Evolutionary conservation across 1,140 invertebrate genomes (phyloP).

Genomic region (Scaptomyza pallida): DNA sequence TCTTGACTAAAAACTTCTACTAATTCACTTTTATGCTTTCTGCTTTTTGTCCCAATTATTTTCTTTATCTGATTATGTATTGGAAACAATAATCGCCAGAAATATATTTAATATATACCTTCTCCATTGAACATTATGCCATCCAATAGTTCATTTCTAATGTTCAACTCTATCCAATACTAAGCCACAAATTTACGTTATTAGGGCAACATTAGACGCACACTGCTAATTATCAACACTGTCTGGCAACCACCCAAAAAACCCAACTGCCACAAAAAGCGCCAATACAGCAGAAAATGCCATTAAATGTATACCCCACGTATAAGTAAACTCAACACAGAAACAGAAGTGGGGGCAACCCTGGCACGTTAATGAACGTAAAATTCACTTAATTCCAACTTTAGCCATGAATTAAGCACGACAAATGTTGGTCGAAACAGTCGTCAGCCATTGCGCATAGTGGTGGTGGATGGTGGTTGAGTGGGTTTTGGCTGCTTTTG

Average conservation of each 20-base stretch:
- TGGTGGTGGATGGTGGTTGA: neutral
- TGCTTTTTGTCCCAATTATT: no score
- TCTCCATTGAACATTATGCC: neutral
- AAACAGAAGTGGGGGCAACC: slow-evolving; percentile 55
- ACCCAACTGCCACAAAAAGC: slow-evolving; percentile 19
- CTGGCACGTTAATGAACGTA: slow-evolving; percentile 83
- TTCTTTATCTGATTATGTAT: neutral
- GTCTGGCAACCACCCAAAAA: slow-evolving; percentile 39
- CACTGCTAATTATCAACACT: slow-evolving; percentile 76
- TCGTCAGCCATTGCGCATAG: slow-evolving; percentile 13
- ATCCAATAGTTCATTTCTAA: slow-evolving; percentile 13
- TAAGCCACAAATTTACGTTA: slow-evolving; percentile 78
- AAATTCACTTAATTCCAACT: slow-evolving; percentile 84
- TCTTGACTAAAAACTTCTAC: no score
- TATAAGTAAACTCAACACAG: slow-evolving; percentile 11
- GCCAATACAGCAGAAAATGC: slow-evolving; percentile 33
- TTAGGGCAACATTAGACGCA: slow-evolving; percentile 76
- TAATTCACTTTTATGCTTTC: no score
- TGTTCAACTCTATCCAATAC: slow-evolving; percentile 10
- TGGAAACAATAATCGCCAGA: neutral
- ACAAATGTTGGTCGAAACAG: slow-evolving; percentile 61
- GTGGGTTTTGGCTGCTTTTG: slow-evolving; percentile 16
- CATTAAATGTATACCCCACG: neutral
- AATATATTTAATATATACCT: neutral
- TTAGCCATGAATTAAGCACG: slow-evolving; percentile 84